Evolutionary conservation across 1,140 invertebrate genomes (phyloP).

Genomic region (Adoxophyes honmai): DNA sequence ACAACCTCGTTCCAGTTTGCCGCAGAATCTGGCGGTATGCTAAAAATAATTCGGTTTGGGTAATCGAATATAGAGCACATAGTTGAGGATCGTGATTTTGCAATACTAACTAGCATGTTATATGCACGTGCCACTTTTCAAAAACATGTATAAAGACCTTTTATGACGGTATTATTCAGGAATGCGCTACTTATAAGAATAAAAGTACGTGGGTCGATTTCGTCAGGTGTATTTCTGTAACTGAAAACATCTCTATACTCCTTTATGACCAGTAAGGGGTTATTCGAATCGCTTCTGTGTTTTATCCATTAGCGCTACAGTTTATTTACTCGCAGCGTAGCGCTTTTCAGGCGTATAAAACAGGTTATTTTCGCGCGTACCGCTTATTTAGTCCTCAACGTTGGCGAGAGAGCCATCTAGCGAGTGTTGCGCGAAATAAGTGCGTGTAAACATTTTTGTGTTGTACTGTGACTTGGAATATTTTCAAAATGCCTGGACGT

Average conservation of each 20-base stretch:
- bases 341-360: constrained; percentile 70
- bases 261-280: constrained; percentile 44
- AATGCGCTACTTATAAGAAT: too few species aligned
- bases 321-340: constrained; percentile 54
- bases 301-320: constrained; percentile 58
- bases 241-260: constrained; percentile 32
- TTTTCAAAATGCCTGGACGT: constrained; percentile 72
- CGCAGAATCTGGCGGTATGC: constrained; percentile 24
- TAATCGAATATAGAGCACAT: not conserved
- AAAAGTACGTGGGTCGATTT: not conserved
- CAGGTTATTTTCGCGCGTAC: constrained; percentile 69
- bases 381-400: constrained; percentile 72
- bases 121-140: not conserved
- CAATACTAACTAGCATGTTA: not conserved
- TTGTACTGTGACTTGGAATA: constrained; percentile 36
- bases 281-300: constrained; percentile 69
- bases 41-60: constrained; percentile 22
- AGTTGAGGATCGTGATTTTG: not conserved
- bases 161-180: too few species aligned
- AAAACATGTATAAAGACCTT: not conserved
- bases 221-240: constrained; percentile 5
- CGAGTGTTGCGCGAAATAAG: constrained; percentile 46
- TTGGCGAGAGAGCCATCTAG: constrained; percentile 74
- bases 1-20: constrained; percentile 37
- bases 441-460: constrained; percentile 47